phyloP scores from a whole-genome alignment of 1,140 invertebrate species.

The Mactra quadrangularis region DNA sequence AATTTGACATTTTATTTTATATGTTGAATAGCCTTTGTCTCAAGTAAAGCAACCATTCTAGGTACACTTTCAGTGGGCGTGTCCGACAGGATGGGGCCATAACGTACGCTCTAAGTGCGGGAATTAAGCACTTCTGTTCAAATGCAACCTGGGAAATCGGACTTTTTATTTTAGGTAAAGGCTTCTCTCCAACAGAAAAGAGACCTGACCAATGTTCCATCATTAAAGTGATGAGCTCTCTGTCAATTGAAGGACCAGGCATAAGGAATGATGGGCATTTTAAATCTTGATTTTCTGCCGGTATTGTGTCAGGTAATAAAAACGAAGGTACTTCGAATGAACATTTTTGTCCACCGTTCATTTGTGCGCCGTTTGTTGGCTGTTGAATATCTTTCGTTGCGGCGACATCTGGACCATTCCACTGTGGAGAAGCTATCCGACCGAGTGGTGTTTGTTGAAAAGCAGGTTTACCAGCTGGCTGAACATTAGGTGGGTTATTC shows the following conservation, averaged over 20 bases:
- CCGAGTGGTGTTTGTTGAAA: too few species aligned
- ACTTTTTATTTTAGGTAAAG: neutral
- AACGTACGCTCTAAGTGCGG: constrained; percentile 39
- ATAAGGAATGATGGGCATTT: constrained; percentile 34
- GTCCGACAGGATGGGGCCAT: constrained; percentile 18
- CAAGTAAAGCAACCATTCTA: constrained; percentile 47
- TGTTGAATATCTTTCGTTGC: too few species aligned
- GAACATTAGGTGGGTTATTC: neutral
- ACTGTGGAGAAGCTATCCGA: too few species aligned
- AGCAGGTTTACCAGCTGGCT: neutral
- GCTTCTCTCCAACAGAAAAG: neutral
- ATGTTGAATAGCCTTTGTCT: constrained; percentile 43
- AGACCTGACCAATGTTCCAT: constrained; percentile 37
- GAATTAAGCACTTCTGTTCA: constrained; percentile 43
- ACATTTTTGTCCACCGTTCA: constrained; percentile 10
- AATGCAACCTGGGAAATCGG: constrained; percentile 46
- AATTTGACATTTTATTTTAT: too few species aligned
- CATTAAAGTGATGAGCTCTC: constrained; percentile 8
- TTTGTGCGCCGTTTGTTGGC: neutral
- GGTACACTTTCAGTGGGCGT: constrained; percentile 38
- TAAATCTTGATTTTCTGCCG: neutral
- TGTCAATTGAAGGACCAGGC: constrained; percentile 16
- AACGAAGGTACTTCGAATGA: constrained; percentile 33
- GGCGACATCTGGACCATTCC: too few species aligned
- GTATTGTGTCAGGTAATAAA: constrained; percentile 30